Percentiles rank a stretch among this genome's conserved stretches.
These are phyloP conservation scores for Ptiloglossa arizonensis DNA, from an alignment of 1,140 invertebrate species.

Conservation along the genomic window DNA sequence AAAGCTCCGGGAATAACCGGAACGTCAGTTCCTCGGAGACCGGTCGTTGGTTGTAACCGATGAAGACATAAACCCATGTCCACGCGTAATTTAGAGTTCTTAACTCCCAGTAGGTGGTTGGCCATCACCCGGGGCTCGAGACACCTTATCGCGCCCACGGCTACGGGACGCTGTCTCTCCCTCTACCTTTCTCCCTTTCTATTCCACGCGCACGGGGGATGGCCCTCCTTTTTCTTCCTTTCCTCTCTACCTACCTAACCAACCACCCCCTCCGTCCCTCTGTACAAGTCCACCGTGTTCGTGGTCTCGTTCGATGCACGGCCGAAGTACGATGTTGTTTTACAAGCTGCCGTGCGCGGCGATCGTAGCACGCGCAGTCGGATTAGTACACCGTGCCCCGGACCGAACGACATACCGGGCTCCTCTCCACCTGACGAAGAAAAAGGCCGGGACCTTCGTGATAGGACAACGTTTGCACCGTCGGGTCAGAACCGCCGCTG, in stretches of 20 bases:
- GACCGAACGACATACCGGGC: constrained; percentile 21
- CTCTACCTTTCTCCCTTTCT: constrained; percentile 5
- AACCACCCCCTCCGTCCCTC: background rate
- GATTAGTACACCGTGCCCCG: constrained; percentile 23
- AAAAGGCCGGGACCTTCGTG: constrained; percentile 62
- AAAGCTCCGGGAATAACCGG: constrained; percentile 59
- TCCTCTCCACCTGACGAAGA: background rate
- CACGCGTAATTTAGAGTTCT: constrained; percentile 79
- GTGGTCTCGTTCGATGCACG: constrained; percentile 1
- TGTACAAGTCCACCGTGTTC: background rate
- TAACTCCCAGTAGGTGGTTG: constrained; percentile 77
- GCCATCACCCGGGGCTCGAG: constrained; percentile 75
- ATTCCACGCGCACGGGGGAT: background rate
- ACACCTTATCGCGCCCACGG: constrained; percentile 75
- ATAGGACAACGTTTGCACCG: constrained; percentile 71
- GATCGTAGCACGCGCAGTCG: constrained; percentile 50
- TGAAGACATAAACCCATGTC: constrained; percentile 79
- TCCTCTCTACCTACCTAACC: no score
- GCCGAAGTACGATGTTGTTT: constrained; percentile 39
- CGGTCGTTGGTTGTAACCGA: constrained; percentile 74
- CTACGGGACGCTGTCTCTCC: constrained; percentile 46
- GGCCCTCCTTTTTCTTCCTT: background rate
- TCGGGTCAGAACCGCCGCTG: constrained; percentile 48
- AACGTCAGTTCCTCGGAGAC: constrained; percentile 61
- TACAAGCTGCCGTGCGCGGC: constrained; percentile 58